A percentile compares a stretch with the other conserved stretches of the same genome.
Conservation (phyloP, 2,113 vertebrate species). For the Capricornis sumatraensis region DNA sequence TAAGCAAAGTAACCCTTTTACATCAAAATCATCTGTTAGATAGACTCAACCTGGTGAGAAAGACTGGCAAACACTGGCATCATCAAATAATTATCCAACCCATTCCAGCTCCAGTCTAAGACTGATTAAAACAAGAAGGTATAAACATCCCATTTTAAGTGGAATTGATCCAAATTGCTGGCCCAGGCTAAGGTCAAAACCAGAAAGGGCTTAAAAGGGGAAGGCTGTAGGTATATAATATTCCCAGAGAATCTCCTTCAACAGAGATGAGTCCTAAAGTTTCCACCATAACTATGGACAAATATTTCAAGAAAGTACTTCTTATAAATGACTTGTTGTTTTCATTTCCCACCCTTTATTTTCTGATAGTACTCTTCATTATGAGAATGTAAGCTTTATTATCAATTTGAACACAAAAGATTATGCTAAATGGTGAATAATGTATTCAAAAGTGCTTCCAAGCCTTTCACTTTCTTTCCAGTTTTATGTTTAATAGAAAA, state of each 20-base stretch:
- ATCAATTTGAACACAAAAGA: neutral
- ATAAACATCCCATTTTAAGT: slow-evolving; percentile 55
- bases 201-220: neutral
- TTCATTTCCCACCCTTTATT: neutral
- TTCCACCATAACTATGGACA: neutral
- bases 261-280: neutral
- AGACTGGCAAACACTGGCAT: slow-evolving; percentile 33
- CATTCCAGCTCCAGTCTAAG: slow-evolving; percentile 31
- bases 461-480: neutral
- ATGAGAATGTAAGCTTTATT: slow-evolving; percentile 8
- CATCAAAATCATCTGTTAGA: neutral
- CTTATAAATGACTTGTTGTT: neutral
- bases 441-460: neutral
- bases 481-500: neutral
- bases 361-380: neutral
- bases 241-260: neutral
- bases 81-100: neutral
- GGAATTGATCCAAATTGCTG: slow-evolving; percentile 47
- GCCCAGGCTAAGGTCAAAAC: slow-evolving; percentile 39
- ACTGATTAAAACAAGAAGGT: slow-evolving; percentile 48
- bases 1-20: slow-evolving; percentile 28
- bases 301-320: neutral
- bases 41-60: slow-evolving; percentile 24
- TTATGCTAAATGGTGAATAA: neutral
- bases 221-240: neutral